Base-by-base conservation (phyloP, 2,888 invertebrate species). In the Luffia ferchaultella region DNA sequence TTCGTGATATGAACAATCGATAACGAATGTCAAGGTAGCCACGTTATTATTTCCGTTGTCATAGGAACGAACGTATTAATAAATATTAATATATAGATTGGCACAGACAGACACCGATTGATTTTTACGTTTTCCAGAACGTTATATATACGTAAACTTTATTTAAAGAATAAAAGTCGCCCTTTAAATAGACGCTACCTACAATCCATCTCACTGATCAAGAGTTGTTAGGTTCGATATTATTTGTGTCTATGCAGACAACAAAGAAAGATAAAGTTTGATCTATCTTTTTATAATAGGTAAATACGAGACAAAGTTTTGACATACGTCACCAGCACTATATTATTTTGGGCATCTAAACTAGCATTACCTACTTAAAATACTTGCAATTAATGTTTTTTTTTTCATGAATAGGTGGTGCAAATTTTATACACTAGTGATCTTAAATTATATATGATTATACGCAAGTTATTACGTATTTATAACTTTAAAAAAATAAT, bases 401-500 rank as follows among this genome's bases (percentile, higher is more conserved):
- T 43, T 43, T 48, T 48, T 40, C 40, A 40, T 42, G 42, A 40
- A 44, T n/a, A 46, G 42, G 40, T 60, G 65, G 67, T 69, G 69
- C 73, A 73, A 74, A 76, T 80, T 76, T 67, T 75, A 73, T 76
- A 76, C 68, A 71, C 18, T 48, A 48, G 43, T 49, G 20, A 49
- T 49, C 42, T 16, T 19, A 19, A 43, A 49, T 43, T 49, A 49
- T 20, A 19, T 5, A 49, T 42, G 42, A 42, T 48, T 43, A 20
- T 49, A 43, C 16, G 20, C 43, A n/a, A 30, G n/a, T 42, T 43
- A 20, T 49, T 20, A n/a, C 20, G 43, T 20, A 30, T 43, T 49
- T 43, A 43, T 20, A 49, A 49, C 44, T 16, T 1, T 42, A 5
- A 40, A 42, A 1, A 49, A 1, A n/a, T 48, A 15, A 16, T 42